phyloP scores from a whole-genome alignment of 1,140 invertebrate genomes.

The Cyclargus thomasi region DNA sequence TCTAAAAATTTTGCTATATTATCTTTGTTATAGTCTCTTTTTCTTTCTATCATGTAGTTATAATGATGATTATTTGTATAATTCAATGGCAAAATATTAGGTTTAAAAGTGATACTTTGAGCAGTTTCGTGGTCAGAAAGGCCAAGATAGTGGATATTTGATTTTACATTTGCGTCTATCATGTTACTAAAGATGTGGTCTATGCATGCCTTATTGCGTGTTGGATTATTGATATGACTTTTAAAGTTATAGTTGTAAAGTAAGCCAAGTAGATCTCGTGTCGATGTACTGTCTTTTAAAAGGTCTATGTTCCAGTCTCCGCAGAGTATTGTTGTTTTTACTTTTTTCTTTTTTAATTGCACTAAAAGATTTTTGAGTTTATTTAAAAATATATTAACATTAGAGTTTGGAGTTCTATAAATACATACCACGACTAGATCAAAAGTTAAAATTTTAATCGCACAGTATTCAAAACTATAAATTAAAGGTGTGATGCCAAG shows the following conservation, averaged over 20 bases:
- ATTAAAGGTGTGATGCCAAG: not conserved
- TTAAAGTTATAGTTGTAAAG: not conserved
- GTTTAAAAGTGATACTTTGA: no score
- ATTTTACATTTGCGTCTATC: not conserved
- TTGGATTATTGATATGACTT: not conserved
- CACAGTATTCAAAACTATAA: conserved; percentile 1
- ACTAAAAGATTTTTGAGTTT: no score
- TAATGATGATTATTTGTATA: no score
- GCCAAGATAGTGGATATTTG: no score
- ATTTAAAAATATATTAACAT: not conserved
- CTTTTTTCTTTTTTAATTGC: not conserved
- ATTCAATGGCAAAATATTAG: no score
- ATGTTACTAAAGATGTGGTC: not conserved
- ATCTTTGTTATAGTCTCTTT: no score
- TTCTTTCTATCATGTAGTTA: no score
- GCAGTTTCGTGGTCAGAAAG: no score
- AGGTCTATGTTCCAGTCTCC: conserved; percentile 6
- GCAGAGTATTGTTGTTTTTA: not conserved
- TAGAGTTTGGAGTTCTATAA: not conserved
- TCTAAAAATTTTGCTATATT: no score
- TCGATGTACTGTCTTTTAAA: not conserved
- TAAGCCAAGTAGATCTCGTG: not conserved
- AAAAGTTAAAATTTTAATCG: not conserved
- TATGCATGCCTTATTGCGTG: not conserved
- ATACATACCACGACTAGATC: not conserved